These are phyloP conservation scores for Plutomurus gul DNA, from an alignment of 1,140 invertebrate species.

Conservation along the genomic window DNA sequence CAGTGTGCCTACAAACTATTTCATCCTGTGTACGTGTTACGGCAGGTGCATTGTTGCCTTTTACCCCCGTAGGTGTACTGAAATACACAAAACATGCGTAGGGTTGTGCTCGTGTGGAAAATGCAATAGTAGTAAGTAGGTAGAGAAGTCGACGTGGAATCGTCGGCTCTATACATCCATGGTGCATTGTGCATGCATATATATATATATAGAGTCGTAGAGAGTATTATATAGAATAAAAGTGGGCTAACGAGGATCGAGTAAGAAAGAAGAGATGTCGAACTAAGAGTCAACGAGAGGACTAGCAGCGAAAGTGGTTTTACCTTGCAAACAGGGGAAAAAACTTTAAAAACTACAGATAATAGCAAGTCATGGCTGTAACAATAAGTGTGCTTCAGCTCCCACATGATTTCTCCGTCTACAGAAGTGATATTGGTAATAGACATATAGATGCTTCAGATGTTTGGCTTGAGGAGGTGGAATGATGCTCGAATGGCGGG, in stretches of 20 bases:
- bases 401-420: background rate
- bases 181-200: background rate
- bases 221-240: background rate
- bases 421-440: slow-evolving; percentile 39
- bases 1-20: background rate
- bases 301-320: background rate
- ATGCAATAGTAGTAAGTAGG: background rate
- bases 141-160: background rate
- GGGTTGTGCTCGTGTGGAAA: background rate
- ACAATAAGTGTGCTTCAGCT: background rate
- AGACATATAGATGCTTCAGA: slow-evolving; percentile 10
- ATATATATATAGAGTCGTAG: background rate
- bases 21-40: background rate
- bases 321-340: too few species aligned
- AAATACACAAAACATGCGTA: background rate
- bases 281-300: background rate
- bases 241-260: slow-evolving; percentile 17
- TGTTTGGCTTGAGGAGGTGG: background rate
- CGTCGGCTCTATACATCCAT: background rate
- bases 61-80: background rate
- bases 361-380: slow-evolving; percentile 4
- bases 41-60: background rate
- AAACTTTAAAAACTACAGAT: background rate
- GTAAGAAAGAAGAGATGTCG: background rate
- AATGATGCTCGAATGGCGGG: background rate